These are phyloP conservation scores for Chaetodon trifasciatus DNA, from an alignment of 2,797 vertebrate genomes.

Conservation along the genomic window DNA sequence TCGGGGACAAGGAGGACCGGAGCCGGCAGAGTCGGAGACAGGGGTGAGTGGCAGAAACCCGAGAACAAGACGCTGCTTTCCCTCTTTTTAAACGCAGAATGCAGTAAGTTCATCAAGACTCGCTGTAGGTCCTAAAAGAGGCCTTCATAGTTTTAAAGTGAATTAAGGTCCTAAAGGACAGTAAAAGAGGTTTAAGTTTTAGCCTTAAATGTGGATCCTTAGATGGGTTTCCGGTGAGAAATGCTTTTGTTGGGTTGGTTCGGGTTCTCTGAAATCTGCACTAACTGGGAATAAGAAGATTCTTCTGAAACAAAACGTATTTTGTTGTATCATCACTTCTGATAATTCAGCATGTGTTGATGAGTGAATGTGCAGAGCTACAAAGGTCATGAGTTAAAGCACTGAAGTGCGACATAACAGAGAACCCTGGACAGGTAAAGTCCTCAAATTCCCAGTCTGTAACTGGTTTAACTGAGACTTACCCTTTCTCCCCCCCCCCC, in stretches of 20 bases:
- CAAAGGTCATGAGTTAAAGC: not conserved
- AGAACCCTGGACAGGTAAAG: not conserved
- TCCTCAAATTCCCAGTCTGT: not conserved
- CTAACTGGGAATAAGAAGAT: too few species aligned
- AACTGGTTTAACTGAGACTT: too few species aligned
- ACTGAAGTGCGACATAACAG: not conserved
- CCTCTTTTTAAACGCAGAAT: not conserved
- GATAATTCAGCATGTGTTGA: not conserved
- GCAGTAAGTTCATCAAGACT: not conserved
- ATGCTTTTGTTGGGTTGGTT: too few species aligned
- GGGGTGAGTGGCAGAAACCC: conserved; percentile 81
- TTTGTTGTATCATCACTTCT: not conserved
- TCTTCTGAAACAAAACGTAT: too few species aligned
- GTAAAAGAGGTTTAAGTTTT: not conserved
- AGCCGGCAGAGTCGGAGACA: conserved; percentile 90
- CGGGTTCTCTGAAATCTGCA: too few species aligned
- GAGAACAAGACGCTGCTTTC: not conserved
- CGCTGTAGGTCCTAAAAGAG: not conserved
- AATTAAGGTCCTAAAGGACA: not conserved
- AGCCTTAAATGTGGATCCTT: not conserved
- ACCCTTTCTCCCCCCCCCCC: not conserved
- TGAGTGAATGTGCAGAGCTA: not conserved
- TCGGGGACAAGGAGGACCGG: conserved; percentile 90
- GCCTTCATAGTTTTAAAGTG: not conserved
- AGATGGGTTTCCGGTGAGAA: not conserved